These are phyloP conservation scores for Bungarus multicinctus DNA, from an alignment of 2,113 vertebrate species.

Conservation along the genomic window DNA sequence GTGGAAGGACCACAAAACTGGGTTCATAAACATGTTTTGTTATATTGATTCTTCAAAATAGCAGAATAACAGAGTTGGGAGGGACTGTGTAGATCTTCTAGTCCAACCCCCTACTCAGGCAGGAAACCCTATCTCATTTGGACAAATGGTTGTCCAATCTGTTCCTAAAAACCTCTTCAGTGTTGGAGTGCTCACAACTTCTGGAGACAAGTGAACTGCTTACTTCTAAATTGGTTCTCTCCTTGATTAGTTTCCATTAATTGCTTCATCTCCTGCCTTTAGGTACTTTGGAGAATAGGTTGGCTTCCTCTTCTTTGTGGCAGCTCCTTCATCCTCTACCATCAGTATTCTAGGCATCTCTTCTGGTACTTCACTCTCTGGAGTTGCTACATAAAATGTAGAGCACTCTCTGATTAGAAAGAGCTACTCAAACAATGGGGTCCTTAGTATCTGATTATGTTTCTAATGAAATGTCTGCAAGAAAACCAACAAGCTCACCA, in stretches of 20 bases:
- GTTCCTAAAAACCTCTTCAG: too few species aligned
- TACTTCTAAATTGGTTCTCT: not conserved
- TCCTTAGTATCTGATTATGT: too few species aligned
- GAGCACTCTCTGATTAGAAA: not conserved
- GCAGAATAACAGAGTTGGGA: too few species aligned
- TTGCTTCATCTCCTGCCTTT: not conserved
- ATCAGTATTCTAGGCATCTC: not conserved
- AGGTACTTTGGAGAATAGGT: too few species aligned
- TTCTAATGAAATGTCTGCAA: not conserved
- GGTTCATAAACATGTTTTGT: not conserved
- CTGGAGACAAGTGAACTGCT: too few species aligned
- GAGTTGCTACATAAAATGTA: not conserved
- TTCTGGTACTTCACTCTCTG: not conserved
- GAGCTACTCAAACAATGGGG: not conserved
- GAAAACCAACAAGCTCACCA: not conserved
- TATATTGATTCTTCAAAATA: not conserved
- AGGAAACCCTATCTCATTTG: too few species aligned
- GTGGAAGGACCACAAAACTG: not conserved
- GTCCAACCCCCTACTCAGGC: too few species aligned
- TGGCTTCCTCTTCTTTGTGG: not conserved
- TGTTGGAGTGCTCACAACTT: too few species aligned
- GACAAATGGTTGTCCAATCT: too few species aligned
- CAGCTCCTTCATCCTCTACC: not conserved
- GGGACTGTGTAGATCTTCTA: too few species aligned
- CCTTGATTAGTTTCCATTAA: not conserved